These are phyloP conservation scores for Tragelaphus imberbis DNA, from an alignment of 2,113 vertebrate genomes.

Conservation along the genomic window DNA sequence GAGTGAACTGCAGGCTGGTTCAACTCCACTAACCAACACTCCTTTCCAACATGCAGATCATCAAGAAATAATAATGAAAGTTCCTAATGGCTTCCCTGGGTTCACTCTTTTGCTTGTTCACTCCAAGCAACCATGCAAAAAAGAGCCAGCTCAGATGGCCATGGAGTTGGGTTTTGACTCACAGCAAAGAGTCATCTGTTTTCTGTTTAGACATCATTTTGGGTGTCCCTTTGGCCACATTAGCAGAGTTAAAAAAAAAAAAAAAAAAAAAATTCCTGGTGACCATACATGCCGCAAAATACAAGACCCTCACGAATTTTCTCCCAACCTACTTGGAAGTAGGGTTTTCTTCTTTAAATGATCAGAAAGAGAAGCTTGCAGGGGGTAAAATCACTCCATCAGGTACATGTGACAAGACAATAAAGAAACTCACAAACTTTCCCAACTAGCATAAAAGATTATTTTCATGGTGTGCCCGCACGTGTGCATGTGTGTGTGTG, in stretches of 20 bases:
- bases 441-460: neutral
- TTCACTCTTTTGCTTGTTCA: slow-evolving; percentile 3
- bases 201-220: slow-evolving; percentile 18
- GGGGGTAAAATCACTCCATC: slow-evolving; percentile 4
- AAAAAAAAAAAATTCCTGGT: neutral
- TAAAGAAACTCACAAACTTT: neutral
- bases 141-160: neutral
- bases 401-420: neutral
- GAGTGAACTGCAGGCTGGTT: neutral
- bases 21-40: neutral
- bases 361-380: neutral
- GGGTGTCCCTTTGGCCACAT: neutral
- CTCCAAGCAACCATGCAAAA: neutral
- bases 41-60: neutral
- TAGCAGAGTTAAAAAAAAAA: neutral
- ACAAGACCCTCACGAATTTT: neutral
- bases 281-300: neutral
- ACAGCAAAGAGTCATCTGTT: neutral
- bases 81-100: neutral
- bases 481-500: neutral
- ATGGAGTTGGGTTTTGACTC: slow-evolving; percentile 5
- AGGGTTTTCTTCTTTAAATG: slow-evolving; percentile 14
- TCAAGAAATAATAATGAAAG: slow-evolving; percentile 18
- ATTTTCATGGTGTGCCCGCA: neutral
- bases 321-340: neutral